Percentiles rank a stretch among this genome's conserved stretches.
Evolutionary conservation across 2,888 invertebrate species (phyloP).

Genomic region (Scaptomyza flava): DNA sequence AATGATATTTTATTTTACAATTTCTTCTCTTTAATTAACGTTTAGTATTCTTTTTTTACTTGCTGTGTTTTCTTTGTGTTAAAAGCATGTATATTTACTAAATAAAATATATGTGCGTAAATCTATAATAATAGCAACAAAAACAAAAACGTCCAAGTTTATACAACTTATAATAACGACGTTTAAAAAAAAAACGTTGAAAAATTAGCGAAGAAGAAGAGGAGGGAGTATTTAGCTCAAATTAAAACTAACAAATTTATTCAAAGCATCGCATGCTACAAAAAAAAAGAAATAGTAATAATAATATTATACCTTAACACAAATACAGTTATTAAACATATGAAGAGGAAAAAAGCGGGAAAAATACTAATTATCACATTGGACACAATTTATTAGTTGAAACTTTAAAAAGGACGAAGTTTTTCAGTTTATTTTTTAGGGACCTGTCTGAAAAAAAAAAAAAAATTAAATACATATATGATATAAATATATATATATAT

Average conservation of each 20-base stretch:
- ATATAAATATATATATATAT: not conserved
- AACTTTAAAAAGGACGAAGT: not conserved
- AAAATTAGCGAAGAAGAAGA: conserved; percentile 8
- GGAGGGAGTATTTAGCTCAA: conserved; percentile 48
- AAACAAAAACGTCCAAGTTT: conserved; percentile 4
- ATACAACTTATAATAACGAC: conserved; percentile 15
- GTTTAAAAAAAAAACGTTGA: conserved; percentile 30
- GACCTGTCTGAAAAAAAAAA: conserved; percentile 21
- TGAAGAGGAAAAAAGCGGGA: conserved; percentile 2
- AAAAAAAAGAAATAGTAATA: not conserved
- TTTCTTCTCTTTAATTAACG: conserved; percentile 37
- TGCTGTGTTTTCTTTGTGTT: conserved; percentile 16
- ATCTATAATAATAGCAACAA: not conserved
- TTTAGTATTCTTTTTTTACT: conserved; percentile 11
- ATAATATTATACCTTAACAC: conserved; percentile 1
- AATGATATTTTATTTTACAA: conserved; percentile 49
- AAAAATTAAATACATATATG: conserved; percentile 13
- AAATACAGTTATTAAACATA: conserved; percentile 25
- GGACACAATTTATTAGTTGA: conserved; percentile 6
- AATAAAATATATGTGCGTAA: conserved; percentile 3
- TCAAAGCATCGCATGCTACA: conserved; percentile 55
- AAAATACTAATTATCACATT: conserved; percentile 5
- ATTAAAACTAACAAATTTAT: conserved; percentile 38
- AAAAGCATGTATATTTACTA: conserved; percentile 39
- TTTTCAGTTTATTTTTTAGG: conserved; percentile 14